These are phyloP conservation scores for Eospalax fontanierii DNA, from an alignment of 2,797 vertebrate genomes.

Conservation along the genomic window DNA sequence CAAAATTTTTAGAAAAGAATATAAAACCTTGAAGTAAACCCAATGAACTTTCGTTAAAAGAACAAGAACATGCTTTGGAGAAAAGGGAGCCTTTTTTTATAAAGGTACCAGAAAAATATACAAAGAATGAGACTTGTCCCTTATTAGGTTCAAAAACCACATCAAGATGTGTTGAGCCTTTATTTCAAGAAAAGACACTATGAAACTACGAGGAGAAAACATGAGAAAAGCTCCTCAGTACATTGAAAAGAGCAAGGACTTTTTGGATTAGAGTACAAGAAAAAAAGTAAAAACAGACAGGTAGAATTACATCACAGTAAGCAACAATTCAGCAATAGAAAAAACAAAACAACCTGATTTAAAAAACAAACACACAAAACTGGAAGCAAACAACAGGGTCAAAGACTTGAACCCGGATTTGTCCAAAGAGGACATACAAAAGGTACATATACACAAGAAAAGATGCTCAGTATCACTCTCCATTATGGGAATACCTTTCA, in stretches of 20 bases:
- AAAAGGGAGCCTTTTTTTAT: neutral
- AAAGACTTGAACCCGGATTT: neutral
- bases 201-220: no score
- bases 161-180: neutral
- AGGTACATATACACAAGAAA: neutral
- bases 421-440: no score
- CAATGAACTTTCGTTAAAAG: neutral
- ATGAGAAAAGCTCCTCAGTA: no score
- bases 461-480: neutral
- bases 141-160: neutral
- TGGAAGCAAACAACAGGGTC: neutral
- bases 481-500: neutral
- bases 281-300: neutral
- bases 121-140: neutral
- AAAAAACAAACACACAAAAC: no score
- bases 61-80: neutral
- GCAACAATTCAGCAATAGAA: neutral
- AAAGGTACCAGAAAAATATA: neutral
- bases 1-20: conserved; percentile 15
- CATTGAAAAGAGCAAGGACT: neutral
- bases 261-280: neutral
- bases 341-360: neutral
- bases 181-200: neutral
- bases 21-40: neutral
- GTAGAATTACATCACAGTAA: neutral